Percentiles rank a stretch among this genome's conserved stretches.
Conservation (phyloP, 2,797 vertebrate species). For the Pseudocheirus occidentalis region DNA sequence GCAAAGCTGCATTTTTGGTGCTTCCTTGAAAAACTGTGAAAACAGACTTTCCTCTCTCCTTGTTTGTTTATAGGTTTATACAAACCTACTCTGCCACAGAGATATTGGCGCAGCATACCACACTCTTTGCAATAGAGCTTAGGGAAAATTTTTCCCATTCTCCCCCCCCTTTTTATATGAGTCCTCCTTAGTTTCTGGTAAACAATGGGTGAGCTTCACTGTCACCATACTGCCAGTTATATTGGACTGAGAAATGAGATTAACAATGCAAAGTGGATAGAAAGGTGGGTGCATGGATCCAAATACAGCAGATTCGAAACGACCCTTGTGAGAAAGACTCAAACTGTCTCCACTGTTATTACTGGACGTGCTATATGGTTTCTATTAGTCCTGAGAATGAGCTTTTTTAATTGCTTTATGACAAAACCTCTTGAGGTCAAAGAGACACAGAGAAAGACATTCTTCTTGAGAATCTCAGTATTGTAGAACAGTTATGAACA, state of each 20-base stretch:
- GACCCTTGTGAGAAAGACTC: slow-evolving; percentile 69
- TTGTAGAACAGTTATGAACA: slow-evolving; percentile 56
- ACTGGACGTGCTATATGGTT: slow-evolving; percentile 73
- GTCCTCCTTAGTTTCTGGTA: slow-evolving; percentile 70
- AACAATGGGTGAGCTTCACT: slow-evolving; percentile 73
- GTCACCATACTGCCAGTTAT: slow-evolving; percentile 68
- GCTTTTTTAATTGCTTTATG: slow-evolving; percentile 72
- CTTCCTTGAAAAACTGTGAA: slow-evolving; percentile 70
- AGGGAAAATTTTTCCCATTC: slow-evolving; percentile 50
- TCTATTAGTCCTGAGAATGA: slow-evolving; percentile 78
- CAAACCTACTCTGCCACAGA: slow-evolving; percentile 1
- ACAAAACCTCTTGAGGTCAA: slow-evolving; percentile 64
- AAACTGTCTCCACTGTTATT: slow-evolving; percentile 76
- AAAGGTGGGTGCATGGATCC: slow-evolving; percentile 44
- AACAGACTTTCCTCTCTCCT: slow-evolving; percentile 39
- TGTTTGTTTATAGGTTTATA: slow-evolving; percentile 41
- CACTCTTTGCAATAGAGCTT: slow-evolving; percentile 31
- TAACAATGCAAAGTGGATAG: slow-evolving; percentile 67
- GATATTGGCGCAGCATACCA: slow-evolving; percentile 40
- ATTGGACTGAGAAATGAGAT: slow-evolving; percentile 65
- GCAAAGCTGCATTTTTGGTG: slow-evolving; percentile 47
- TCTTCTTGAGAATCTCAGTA: slow-evolving; percentile 12
- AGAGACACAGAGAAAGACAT: slow-evolving; percentile 20
- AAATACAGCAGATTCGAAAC: slow-evolving; percentile 71
- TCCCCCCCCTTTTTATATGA: slow-evolving; percentile 52